Base-by-base conservation (phyloP, 2,113 vertebrate species). In the Ammodytes marinus region DNA sequence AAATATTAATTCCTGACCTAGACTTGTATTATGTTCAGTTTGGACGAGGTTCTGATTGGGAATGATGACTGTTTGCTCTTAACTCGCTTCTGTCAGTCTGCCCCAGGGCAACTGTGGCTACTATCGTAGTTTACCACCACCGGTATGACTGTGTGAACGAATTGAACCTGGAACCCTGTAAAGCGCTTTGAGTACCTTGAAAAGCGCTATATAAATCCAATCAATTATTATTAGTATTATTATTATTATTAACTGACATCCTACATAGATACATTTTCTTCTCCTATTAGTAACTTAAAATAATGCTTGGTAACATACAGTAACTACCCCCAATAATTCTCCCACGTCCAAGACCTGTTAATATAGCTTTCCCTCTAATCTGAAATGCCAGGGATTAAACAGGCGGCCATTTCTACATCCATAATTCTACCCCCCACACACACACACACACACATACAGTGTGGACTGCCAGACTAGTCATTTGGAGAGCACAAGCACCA, bases 381-480 rank as follows among this genome's bases (percentile, higher is more conserved):
- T 94, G 89, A 91, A 94, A 94, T 91, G 90, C 82, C 3, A 71
- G 66, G 92, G 93, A 94, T 94, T 94, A 93, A 90, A 86, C 85
- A 69, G 81, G 54, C 88, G 70, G 88, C 82, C 91, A 87, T 81
- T 82, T 86, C 90, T 83, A 54, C 69, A 88, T 84, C 91, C 78
- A 81, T 92, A 91, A 93, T 89, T 90, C 91, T 82, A 72, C 83
- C 80, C 53, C 69, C 57, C 82, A 72, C 72, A 52, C 67, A 59
- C 69, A 67, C 63, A 58, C 67, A 40, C 53, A 52, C 60, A 35
- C 27, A 39, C 45, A 52, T 45, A 72, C 27, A 45, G 10, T 6
- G 27, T 72, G 59, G 79, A 66, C 40, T 84, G 82, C 77, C 90
- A 79, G 77, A 87, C 82, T 88, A 60, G 89, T 91, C 89, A 85